Percentiles rank a stretch among this genome's conserved stretches.
phyloP scores from a whole-genome alignment of 2,113 vertebrate genomes.

The Atherinomorus stipes region DNA sequence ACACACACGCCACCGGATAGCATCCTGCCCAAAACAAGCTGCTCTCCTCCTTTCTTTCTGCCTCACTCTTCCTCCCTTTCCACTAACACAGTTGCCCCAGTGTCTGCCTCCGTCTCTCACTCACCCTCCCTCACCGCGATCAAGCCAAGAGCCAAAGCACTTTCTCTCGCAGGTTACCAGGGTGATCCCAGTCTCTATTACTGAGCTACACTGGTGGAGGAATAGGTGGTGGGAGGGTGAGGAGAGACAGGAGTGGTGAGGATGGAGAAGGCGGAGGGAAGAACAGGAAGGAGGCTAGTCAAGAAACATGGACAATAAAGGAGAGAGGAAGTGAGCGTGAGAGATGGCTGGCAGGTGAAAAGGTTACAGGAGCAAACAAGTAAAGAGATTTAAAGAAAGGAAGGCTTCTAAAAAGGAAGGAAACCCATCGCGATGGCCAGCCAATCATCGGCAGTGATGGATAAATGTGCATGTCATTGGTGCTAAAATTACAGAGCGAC shows the following conservation, averaged over 20 bases:
- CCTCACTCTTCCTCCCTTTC: slow-evolving; percentile 25
- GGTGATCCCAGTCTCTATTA: slow-evolving; percentile 62
- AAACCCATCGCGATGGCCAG: neutral
- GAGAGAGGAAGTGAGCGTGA: slow-evolving; percentile 57
- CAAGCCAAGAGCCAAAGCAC: slow-evolving; percentile 64
- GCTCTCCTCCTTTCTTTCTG: slow-evolving; percentile 34
- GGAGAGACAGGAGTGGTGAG: slow-evolving; percentile 45
- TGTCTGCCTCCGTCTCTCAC: slow-evolving; percentile 51
- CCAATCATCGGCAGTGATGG: neutral
- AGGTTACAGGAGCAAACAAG: slow-evolving; percentile 6
- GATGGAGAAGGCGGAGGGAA: slow-evolving; percentile 24
- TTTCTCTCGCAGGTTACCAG: slow-evolving; percentile 76
- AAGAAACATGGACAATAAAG: slow-evolving; percentile 35
- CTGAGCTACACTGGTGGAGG: slow-evolving; percentile 48
- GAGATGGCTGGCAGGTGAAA: slow-evolving; percentile 36
- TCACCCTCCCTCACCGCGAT: slow-evolving; percentile 43
- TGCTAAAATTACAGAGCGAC: slow-evolving; percentile 34
- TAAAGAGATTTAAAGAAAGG: slow-evolving; percentile 4
- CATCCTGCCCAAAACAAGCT: slow-evolving; percentile 65
- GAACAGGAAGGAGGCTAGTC: slow-evolving; percentile 52
- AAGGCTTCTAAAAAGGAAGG: slow-evolving; percentile 3
- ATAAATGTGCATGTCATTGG: slow-evolving; percentile 2
- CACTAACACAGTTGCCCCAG: slow-evolving; percentile 49
- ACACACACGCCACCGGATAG: slow-evolving; percentile 59
- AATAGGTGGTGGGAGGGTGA: slow-evolving; percentile 14